Conservation (phyloP, 1,140 invertebrate species). For the Drosophila parabipectinata region DNA sequence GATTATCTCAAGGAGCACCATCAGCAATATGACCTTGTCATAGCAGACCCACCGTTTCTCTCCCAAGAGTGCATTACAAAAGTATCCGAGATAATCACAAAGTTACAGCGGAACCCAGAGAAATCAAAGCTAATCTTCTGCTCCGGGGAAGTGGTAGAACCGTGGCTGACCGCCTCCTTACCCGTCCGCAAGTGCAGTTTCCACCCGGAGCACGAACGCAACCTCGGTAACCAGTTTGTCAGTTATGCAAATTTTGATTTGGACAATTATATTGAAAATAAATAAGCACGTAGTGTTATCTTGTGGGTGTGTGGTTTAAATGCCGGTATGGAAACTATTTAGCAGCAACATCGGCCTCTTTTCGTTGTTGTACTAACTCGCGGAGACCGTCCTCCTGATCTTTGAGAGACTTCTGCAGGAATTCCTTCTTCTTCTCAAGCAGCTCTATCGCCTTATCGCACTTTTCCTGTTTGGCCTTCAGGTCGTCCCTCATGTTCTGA, state of each 20-base stretch:
- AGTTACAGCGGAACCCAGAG: conserved; percentile 87
- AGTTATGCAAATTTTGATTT: conserved; percentile 95
- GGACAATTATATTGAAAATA: conserved; percentile 84
- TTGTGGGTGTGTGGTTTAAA: conserved; percentile 16
- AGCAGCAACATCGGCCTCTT: conserved; percentile 60
- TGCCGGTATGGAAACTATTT: conserved; percentile 47
- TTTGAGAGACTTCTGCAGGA: conserved; percentile 75
- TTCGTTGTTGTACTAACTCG: conserved; percentile 81
- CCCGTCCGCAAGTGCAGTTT: conserved; percentile 89
- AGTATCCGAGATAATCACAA: conserved; percentile 91
- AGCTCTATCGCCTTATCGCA: conserved; percentile 77
- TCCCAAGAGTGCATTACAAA: conserved; percentile 96
- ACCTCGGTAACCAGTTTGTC: conserved; percentile 95
- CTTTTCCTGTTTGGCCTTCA: conserved; percentile 78
- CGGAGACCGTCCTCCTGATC: conserved; percentile 81
- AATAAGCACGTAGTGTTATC: conserved; percentile 51
- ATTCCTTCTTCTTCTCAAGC: conserved; percentile 80
- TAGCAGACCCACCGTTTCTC: conserved; percentile 97
- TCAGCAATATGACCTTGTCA: conserved; percentile 91
- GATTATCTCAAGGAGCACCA: conserved; percentile 87
- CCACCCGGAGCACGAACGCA: conserved; percentile 92
- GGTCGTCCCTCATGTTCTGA: conserved; percentile 73
- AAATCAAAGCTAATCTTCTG: conserved; percentile 92
- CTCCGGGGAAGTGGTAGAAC: conserved; percentile 93
- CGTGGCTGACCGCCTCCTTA: conserved; percentile 88